These are phyloP conservation scores for Geopemphigus sp. DNA, from an alignment of 1,140 invertebrate genomes.

Conservation along the genomic window DNA sequence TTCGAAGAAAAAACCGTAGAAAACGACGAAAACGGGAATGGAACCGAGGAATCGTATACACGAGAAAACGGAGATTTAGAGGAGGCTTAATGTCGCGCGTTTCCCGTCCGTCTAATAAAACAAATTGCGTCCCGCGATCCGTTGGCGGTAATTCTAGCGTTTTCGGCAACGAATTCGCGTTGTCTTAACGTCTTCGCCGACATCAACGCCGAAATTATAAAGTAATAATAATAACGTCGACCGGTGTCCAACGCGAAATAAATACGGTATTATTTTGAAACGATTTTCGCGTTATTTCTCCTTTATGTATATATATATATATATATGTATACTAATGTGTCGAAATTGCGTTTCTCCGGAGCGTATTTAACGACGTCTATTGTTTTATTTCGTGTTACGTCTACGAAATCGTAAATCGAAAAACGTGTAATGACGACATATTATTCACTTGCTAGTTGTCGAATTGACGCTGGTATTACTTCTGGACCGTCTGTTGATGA, in stretches of 20 bases:
- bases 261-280: too few species aligned
- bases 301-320: too few species aligned
- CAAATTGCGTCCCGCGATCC: slow-evolving; percentile 12
- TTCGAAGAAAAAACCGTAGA: neutral
- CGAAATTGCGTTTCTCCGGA: neutral
- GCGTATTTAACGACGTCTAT: neutral
- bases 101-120: slow-evolving; percentile 27
- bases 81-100: neutral
- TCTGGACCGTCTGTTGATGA: slow-evolving; percentile 56
- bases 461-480: slow-evolving; percentile 67
- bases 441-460: slow-evolving; percentile 55
- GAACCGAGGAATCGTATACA: too few species aligned
- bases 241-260: too few species aligned
- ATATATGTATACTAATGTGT: too few species aligned
- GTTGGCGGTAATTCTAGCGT: neutral
- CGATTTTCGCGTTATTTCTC: too few species aligned
- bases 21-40: neutral
- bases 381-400: neutral
- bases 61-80: slow-evolving; percentile 7
- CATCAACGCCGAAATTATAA: too few species aligned
- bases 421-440: neutral
- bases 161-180: too few species aligned
- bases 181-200: too few species aligned
- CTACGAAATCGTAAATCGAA: neutral
- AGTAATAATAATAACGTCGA: too few species aligned